phyloP scores from a whole-genome alignment of 2,888 invertebrate genomes.

The Agrotis puta region DNA sequence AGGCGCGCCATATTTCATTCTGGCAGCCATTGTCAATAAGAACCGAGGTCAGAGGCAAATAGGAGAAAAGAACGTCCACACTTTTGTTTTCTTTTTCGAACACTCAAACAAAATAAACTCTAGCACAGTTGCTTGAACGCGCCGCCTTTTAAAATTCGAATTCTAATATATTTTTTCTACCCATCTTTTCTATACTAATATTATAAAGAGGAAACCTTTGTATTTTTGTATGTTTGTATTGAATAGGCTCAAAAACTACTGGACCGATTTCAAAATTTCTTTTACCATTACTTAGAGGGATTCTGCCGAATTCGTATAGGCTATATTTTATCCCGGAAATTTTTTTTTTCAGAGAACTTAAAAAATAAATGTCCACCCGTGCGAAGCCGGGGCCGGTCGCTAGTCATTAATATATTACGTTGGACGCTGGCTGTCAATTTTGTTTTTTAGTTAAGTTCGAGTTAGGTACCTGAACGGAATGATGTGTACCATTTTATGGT shows the following conservation, averaged over 20 bases:
- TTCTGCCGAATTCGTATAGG: too few relatives aligned
- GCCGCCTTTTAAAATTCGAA: conserved; percentile 88
- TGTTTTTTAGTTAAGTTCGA: conserved; percentile 75
- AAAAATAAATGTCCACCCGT: too few relatives aligned
- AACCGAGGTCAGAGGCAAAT: conserved; percentile 90
- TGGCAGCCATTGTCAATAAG: conserved; percentile 90
- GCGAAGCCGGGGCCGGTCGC: too few relatives aligned
- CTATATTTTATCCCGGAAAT: too few relatives aligned
- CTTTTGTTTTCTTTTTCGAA: conserved; percentile 88
- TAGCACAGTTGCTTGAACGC: conserved; percentile 85
- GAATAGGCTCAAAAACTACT: too few relatives aligned
- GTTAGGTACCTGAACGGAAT: conserved; percentile 76
- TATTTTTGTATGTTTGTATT: too few relatives aligned
- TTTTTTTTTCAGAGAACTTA: too few relatives aligned
- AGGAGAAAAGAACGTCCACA: conserved; percentile 85
- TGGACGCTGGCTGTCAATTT: conserved; percentile 85
- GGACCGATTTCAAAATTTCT: too few relatives aligned
- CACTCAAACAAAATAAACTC: conserved; percentile 88
- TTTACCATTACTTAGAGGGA: too few relatives aligned
- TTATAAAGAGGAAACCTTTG: too few relatives aligned
- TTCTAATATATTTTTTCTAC: conserved; percentile 84
- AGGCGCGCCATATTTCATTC: conserved; percentile 90
- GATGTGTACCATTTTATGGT: conserved; percentile 80
- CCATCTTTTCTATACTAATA: too few relatives aligned
- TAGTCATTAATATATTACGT: conserved; percentile 90